Percentiles rank a stretch among this genome's conserved stretches.
These are phyloP conservation scores for Acanthurus tractus DNA, from an alignment of 2,797 vertebrate species.

Conservation along the genomic window DNA sequence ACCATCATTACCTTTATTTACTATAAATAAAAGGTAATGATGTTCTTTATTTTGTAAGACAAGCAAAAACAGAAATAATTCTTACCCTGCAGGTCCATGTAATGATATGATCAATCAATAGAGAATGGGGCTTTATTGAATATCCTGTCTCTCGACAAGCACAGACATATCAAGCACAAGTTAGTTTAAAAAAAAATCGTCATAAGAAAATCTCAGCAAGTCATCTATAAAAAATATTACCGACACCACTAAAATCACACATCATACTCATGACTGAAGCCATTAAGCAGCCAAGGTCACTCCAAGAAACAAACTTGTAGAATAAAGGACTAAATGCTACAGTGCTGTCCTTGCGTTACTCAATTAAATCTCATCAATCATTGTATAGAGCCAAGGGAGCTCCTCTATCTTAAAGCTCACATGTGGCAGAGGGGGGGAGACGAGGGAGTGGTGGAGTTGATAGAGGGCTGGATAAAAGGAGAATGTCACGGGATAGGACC, in stretches of 20 bases:
- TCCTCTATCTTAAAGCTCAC: constrained; percentile 65
- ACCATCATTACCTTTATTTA: constrained; percentile 32
- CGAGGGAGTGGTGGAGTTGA: constrained; percentile 44
- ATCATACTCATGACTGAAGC: constrained; percentile 41
- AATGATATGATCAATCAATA: constrained; percentile 43
- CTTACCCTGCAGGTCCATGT: not conserved
- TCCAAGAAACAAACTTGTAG: constrained; percentile 30
- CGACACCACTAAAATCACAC: constrained; percentile 40
- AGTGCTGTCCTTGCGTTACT: constrained; percentile 70
- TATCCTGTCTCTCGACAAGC: constrained; percentile 14
- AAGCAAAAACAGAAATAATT: constrained; percentile 35
- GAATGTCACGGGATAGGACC: constrained; percentile 72
- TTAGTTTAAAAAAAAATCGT: constrained; percentile 5
- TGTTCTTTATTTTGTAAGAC: constrained; percentile 28
- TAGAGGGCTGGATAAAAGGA: constrained; percentile 50
- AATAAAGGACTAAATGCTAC: constrained; percentile 63
- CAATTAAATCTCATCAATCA: constrained; percentile 82
- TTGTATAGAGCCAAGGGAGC: constrained; percentile 51
- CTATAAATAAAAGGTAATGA: constrained; percentile 46
- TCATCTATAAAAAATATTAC: constrained; percentile 57
- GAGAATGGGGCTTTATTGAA: constrained; percentile 36
- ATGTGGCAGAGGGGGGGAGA: constrained; percentile 19
- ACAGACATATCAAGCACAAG: constrained; percentile 7
- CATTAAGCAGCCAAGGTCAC: constrained; percentile 56
- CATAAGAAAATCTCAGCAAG: constrained; percentile 25